These are phyloP conservation scores for Andrena marginata DNA, from an alignment of 2,888 invertebrate genomes.

Conservation along the genomic window DNA sequence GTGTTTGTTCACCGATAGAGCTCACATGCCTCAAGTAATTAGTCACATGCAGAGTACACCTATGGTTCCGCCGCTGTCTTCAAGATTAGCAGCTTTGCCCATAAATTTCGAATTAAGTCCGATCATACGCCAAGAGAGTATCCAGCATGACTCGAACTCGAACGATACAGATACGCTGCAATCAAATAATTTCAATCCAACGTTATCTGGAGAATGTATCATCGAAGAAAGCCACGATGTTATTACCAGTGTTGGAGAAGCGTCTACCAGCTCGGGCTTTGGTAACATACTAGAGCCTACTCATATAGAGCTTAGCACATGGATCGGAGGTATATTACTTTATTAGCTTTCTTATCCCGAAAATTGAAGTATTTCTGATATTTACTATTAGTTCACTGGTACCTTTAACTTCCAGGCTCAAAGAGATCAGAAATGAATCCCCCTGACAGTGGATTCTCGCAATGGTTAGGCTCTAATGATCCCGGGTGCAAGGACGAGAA, in stretches of 20 bases:
- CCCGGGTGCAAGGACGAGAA: constrained; percentile 68
- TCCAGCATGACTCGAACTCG: constrained; percentile 78
- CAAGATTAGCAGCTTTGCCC: constrained; percentile 79
- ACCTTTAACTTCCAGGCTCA: constrained; percentile 69
- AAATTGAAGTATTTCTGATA: background rate
- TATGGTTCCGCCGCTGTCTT: constrained; percentile 78
- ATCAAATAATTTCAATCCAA: constrained; percentile 83
- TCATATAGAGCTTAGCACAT: constrained; percentile 89
- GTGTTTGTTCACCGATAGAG: constrained; percentile 79
- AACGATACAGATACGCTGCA: constrained; percentile 85
- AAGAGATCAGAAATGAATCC: constrained; percentile 75
- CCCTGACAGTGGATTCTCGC: constrained; percentile 81
- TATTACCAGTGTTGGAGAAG: constrained; percentile 50
- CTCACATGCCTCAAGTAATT: constrained; percentile 67
- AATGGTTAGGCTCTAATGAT: constrained; percentile 77
- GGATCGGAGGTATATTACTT: constrained; percentile 87
- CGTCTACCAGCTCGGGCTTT: constrained; percentile 82
- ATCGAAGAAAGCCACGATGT: constrained; percentile 49
- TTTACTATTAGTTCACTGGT: background rate
- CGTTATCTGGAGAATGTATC: constrained; percentile 73
- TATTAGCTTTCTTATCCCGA: background rate
- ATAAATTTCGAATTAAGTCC: constrained; percentile 83
- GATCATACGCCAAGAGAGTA: constrained; percentile 77
- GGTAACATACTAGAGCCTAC: constrained; percentile 86
- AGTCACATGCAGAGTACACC: constrained; percentile 83